Conservation (phyloP, 2,888 invertebrate species). For the Sycophila texana region DNA sequence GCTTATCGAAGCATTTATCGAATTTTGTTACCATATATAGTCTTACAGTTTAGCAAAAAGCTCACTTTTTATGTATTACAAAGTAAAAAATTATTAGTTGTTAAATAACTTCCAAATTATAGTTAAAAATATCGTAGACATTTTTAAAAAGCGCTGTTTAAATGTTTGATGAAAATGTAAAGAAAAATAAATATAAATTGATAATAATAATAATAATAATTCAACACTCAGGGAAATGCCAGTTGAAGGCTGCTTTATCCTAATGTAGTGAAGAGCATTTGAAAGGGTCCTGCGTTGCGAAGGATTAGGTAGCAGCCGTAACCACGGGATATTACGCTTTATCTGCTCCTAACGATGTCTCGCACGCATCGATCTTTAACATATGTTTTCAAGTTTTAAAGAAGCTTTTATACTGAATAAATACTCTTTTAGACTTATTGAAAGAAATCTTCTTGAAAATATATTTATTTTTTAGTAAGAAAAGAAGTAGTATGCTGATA, state of each 20-base stretch:
- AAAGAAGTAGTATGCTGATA: not conserved
- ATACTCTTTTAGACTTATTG: not conserved
- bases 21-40: too few relatives aligned
- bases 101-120: too few relatives aligned
- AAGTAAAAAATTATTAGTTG: too few relatives aligned
- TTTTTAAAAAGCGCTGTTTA: too few relatives aligned
- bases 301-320: conserved; percentile 8
- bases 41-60: too few relatives aligned
- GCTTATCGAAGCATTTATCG: too few relatives aligned
- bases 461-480: not conserved
- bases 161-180: too few relatives aligned
- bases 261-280: not conserved
- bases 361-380: conserved; percentile 18
- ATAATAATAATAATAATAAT: not conserved
- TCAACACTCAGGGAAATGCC: not conserved
- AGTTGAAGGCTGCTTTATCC: not conserved
- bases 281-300: conserved; percentile 2
- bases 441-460: not conserved
- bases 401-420: not conserved
- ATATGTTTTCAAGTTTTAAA: conserved; percentile 6
- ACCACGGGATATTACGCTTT: not conserved
- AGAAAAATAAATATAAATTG: too few relatives aligned
- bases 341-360: conserved; percentile 19
- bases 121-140: too few relatives aligned
- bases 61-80: too few relatives aligned